Base-by-base conservation (phyloP, 2,888 invertebrate species). In the Parnassius smintheus region DNA sequence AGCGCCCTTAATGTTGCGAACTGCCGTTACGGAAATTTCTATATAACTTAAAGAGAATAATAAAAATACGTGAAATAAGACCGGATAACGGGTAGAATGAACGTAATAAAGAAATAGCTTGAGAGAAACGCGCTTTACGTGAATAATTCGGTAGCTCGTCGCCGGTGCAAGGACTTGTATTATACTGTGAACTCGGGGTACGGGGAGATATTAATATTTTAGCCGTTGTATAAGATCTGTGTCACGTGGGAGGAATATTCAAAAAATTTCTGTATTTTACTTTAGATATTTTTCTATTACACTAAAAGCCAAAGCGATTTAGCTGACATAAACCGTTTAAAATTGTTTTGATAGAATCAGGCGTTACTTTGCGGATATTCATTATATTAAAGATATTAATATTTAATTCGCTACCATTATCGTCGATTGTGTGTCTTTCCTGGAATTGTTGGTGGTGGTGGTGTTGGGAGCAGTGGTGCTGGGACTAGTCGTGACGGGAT, bases 71-170 rank as follows among this genome's bases (percentile, higher is more conserved):
- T 75, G 75, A 77, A 82, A 77, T 80, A 82, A 82, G 78, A 77
- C 73, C 72, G 70, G 70, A 69, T 71, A 70, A 74, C 76, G 77
- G 72, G 72, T 69, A 70, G 76, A 81, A 82, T 81, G 79, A 76
- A 76, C 78, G 81, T 82, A 85, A 86, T 87, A 86, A 86, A 85
- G 82, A 82, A 85, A 85, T 83, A 80, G 77, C 85, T 81, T 66
- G 68, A 71, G 74, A 79, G 75, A 77, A 76, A 76, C 75, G 77
- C 72, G 76, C 72, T 77, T 73, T 72, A 73, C 76, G 75, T 80
- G 75, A 83, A 84, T 84, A 82, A 82, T 83, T 80, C 76, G 72
- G 75, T 75, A 75, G 72, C 73, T 79, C 76, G 75, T 77, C 78
- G 76, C 72, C 69, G 72, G 64, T 68, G 71, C 69, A 68, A 63